These are phyloP conservation scores for Catocala fraxini DNA, from an alignment of 2,888 invertebrate species.

Conservation along the genomic window DNA sequence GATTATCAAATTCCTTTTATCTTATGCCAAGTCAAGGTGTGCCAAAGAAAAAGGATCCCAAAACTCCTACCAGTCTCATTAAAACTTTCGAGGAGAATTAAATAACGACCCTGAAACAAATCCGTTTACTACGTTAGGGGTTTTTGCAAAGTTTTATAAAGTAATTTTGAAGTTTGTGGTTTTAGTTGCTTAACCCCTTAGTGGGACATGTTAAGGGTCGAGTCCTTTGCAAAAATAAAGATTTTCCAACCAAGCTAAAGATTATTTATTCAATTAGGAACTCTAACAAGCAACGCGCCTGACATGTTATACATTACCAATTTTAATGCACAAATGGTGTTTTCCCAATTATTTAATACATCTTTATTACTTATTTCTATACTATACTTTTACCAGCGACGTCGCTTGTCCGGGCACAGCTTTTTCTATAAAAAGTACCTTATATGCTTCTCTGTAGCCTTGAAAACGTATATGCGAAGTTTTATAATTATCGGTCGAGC, in stretches of 20 bases:
- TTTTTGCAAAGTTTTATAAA: slow-evolving; percentile 52
- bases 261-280: too few species aligned
- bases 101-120: slow-evolving; percentile 64
- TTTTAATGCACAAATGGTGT: too few species aligned
- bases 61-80: slow-evolving; percentile 60
- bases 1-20: slow-evolving; percentile 45
- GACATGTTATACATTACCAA: too few species aligned
- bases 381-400: too few species aligned
- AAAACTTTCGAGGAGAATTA: slow-evolving; percentile 70
- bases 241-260: background rate
- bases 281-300: too few species aligned
- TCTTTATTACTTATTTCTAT: too few species aligned
- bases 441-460: too few species aligned
- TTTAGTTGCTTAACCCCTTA: slow-evolving; percentile 31
- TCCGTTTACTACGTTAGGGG: slow-evolving; percentile 56
- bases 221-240: background rate
- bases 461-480: too few species aligned
- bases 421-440: too few species aligned
- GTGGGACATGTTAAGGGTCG: background rate
- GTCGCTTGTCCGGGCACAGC: too few species aligned
- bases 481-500: too few species aligned
- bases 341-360: too few species aligned
- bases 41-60: slow-evolving; percentile 29
- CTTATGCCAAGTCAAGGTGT: slow-evolving; percentile 34
- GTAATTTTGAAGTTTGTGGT: slow-evolving; percentile 54